Evolutionary conservation across 1,140 invertebrate genomes (phyloP), one percentile per base, ranked within the genome.

Genomic region (Zaprionus nigranus): DNA sequence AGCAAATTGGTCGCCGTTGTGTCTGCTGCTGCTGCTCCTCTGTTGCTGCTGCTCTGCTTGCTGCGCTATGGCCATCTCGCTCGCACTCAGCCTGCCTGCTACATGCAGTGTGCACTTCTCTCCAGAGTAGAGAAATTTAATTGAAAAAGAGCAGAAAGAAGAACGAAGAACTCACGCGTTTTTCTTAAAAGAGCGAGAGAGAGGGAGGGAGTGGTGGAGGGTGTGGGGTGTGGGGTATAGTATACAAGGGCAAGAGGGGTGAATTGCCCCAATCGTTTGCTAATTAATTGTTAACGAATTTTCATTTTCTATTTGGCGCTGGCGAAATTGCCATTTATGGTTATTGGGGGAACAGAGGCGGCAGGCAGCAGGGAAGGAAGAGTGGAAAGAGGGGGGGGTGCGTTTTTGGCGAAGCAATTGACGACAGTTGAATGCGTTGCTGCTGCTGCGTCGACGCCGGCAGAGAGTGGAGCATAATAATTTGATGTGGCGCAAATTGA

Each of bases 401-500:
- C 5, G 7, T 0, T 17, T 15, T 30, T 30, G 43, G 51, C 54
- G 2, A n/a, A 2, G 54, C 54, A 57, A 34, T 34, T 60, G 28
- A 43, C 49, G 63, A 20, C 54, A 64, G 49, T 22, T 40, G 54
- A 34, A 15, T 46, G 54, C 75, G 74, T 28, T 56, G 68, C 46
- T 43, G 49, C 38, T 58, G 75, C 70, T 26, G 70, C 74, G 36
- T 51, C 63, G 46, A 54, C 58, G 67, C 66, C n/a, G 54, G 72
- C 71, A 59, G 64, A 59, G 40, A 77, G 79, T 51, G 49, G 40
- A 72, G 76, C 65, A 91, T 88, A 90, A 91, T 91, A 91, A 90
- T 91, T 91, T 91, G 86, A 91, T 91, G 90, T 81, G 82, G 75
- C 60, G 77, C 72, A 91, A 91, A 91, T 91, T 91, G 90, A 91